Evolutionary conservation across 2,113 vertebrate genomes (phyloP).

Genomic region (Anoura caudifer): DNA sequence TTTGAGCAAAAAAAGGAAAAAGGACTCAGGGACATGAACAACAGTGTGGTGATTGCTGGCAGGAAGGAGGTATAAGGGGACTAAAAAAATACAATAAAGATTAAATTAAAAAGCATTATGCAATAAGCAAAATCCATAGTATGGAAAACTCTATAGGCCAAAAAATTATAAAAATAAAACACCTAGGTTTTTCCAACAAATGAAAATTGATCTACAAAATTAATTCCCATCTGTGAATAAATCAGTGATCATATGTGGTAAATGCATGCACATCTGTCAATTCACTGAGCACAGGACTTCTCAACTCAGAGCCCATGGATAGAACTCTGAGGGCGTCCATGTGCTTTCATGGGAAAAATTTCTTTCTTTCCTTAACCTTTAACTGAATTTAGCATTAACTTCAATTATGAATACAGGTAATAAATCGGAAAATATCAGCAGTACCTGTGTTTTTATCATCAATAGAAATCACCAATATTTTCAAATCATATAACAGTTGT

Average conservation of each 20-base stretch:
- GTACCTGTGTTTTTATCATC: neutral
- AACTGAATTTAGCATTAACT: conserved; percentile 22
- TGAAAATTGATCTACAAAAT: neutral
- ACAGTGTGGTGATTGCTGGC: no score
- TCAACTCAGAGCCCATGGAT: neutral
- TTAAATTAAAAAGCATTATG: no score
- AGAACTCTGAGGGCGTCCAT: neutral
- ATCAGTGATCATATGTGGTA: neutral
- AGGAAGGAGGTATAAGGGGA: no score
- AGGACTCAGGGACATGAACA: no score
- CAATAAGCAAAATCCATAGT: no score
- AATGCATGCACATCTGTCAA: neutral
- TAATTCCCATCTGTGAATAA: conserved; percentile 22
- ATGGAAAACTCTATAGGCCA: no score
- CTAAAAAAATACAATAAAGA: no score
- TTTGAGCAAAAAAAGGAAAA: neutral
- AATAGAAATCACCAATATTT: conserved; percentile 29
- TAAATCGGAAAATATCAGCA: neutral
- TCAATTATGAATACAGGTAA: neutral
- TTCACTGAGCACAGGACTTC: neutral
- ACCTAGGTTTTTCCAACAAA: conserved; percentile 13
- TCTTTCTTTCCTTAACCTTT: neutral
- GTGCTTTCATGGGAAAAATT: neutral
- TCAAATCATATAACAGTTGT: neutral
- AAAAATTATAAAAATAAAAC: neutral